Conservation (phyloP, 2,888 invertebrate species). For the Cataglyphis altisquamis region DNA sequence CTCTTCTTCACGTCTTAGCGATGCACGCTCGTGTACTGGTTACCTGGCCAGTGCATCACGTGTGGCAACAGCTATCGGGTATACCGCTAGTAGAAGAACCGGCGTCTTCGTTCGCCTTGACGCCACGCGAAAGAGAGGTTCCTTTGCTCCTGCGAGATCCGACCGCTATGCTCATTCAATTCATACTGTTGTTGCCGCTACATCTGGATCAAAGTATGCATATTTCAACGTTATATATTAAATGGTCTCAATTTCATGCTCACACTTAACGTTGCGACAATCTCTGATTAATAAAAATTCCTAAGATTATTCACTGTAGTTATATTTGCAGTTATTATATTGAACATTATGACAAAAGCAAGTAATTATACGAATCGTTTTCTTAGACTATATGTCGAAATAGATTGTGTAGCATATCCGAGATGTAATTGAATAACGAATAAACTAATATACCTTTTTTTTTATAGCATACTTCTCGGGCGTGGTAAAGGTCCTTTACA, state of each 20-base stretch:
- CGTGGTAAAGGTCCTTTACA: conserved; percentile 95
- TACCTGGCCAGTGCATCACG: conserved; percentile 89
- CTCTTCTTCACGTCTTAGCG: conserved; percentile 95
- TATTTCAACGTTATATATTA: background rate
- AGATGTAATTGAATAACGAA: background rate
- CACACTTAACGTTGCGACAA: background rate
- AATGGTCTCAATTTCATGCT: background rate
- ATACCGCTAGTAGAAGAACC: conserved; percentile 67
- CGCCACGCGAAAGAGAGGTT: conserved; percentile 88
- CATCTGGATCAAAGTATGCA: conserved; percentile 94
- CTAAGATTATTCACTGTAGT: background rate
- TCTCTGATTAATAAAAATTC: background rate
- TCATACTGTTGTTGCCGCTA: conserved; percentile 94
- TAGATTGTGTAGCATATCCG: conserved; percentile 11
- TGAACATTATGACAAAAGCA: background rate
- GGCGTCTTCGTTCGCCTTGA: conserved; percentile 83
- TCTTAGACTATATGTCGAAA: background rate
- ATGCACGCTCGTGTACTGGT: conserved; percentile 93
- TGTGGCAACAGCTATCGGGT: conserved; percentile 88
- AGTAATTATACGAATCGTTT: background rate
- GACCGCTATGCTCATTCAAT: conserved; percentile 94
- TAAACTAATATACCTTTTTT: background rate
- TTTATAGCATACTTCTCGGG: conserved; percentile 94
- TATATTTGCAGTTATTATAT: background rate
- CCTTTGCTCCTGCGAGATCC: conserved; percentile 96